Base-by-base conservation (phyloP, 2,797 vertebrate genomes). In the Pristis pectinata region DNA sequence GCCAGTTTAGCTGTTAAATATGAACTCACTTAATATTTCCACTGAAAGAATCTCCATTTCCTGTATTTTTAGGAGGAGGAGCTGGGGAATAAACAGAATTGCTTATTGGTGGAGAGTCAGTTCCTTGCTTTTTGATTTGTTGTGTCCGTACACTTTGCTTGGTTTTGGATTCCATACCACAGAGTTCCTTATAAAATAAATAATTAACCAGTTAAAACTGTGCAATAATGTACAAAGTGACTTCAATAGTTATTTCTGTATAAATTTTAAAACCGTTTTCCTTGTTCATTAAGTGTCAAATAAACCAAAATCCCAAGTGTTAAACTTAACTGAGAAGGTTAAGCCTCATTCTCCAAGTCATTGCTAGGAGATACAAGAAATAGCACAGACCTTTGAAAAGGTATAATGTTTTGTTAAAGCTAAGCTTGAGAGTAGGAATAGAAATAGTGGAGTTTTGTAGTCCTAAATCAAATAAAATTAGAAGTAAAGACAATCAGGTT, bases 101-200 rank as follows among this genome's bases (percentile, higher is more conserved):
- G 93, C 97, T 96, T 94, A 97, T 97, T 37, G 97, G 97, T 3
- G 97, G 95, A 44, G 96, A 97, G 30, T 96, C 96, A 61, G 97
- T 96, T 64, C 96, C 97, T 15, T 95, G 96, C 95, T 96, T 49
- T 37, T 95, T 97, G 77, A 98, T 97, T 89, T 97, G 96, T 93
- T 97, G 96, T 93, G 95, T 96, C 95, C 96, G 96, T 95, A 13
- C 95, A 96, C 37, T 96, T 96, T 96, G 95, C 82, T 96, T 96
- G 56, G 97, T 95, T 95, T 98, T 99, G 0, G 96, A 96, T 95
- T 99, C 98, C 22, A 97, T 95, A 95, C 80, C 96, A 95, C 97
- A 97, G 94, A 97, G 95, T 95, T 99, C 98, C 99, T 99, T 80
- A 0, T 95, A 44, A 93, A 96, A 96, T 94, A 95, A 5, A 34